Percentiles rank a stretch among this genome's conserved stretches.
phyloP scores from a whole-genome alignment of 1,140 invertebrate genomes.

The Drosophila azteca region DNA sequence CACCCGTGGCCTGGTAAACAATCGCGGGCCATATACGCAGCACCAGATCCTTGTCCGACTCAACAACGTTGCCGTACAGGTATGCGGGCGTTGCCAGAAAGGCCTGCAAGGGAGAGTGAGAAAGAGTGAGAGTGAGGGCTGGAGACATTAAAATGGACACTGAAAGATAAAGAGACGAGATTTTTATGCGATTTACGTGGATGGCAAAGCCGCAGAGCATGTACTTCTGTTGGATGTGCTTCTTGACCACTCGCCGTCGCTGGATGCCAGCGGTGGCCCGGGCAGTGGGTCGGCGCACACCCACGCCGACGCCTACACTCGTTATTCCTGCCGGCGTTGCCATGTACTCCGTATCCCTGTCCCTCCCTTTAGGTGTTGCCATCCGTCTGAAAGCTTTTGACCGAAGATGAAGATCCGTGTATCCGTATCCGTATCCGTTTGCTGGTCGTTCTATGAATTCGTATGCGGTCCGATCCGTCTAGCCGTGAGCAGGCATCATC shows the following conservation, averaged over 20 bases:
- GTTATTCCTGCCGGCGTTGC: constrained; percentile 40
- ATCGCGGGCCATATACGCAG: constrained; percentile 81
- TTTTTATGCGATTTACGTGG: constrained; percentile 65
- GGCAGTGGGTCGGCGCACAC: constrained; percentile 56
- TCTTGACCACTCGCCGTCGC: constrained; percentile 77
- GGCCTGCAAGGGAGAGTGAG: constrained; percentile 45
- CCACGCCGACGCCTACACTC: constrained; percentile 12
- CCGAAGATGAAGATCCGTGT: too few relatives aligned
- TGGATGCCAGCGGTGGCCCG: constrained; percentile 77
- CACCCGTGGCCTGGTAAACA: constrained; percentile 78
- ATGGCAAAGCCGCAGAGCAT: constrained; percentile 83
- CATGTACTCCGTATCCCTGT: constrained; percentile 21
- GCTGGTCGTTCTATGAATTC: constrained; percentile 31
- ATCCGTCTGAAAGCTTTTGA: background rate
- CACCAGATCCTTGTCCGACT: constrained; percentile 80
- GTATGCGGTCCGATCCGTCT: constrained; percentile 48
- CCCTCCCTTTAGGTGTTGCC: background rate
- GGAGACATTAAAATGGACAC: background rate
- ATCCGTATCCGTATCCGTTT: constrained; percentile 23
- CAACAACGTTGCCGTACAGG: constrained; percentile 78
- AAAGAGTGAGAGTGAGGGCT: background rate
- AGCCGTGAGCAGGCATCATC: constrained; percentile 60
- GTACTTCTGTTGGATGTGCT: constrained; percentile 83
- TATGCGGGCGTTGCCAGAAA: constrained; percentile 80
- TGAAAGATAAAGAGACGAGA: background rate